A percentile compares a stretch with the other conserved stretches of the same genome.
Conservation (phyloP, 2,797 vertebrate species). For the Lacerta viridis region DNA sequence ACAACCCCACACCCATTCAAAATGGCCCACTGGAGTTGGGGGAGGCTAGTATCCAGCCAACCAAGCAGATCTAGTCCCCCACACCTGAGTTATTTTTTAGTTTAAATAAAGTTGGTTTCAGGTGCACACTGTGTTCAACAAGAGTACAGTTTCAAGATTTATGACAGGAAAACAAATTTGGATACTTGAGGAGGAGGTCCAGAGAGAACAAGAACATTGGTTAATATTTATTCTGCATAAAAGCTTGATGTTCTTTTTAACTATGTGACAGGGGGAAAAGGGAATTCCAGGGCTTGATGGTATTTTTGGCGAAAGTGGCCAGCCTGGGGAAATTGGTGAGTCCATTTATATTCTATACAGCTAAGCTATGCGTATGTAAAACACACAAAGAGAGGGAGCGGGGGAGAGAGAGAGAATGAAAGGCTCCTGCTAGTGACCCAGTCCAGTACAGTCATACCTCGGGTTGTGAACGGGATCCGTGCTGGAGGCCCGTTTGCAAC, state of each 20-base stretch:
- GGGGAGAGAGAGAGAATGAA: no score
- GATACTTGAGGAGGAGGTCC: background rate
- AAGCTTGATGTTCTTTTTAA: conserved; percentile 52
- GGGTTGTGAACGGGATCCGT: no score
- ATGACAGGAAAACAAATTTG: background rate
- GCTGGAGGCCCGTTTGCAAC: no score
- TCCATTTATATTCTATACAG: conserved; percentile 20
- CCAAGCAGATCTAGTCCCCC: no score
- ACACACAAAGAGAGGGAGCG: background rate
- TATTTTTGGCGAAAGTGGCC: conserved; percentile 83
- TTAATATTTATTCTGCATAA: conserved; percentile 5
- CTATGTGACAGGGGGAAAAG: conserved; percentile 83
- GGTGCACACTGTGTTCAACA: background rate
- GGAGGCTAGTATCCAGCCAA: no score
- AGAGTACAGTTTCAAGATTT: background rate
- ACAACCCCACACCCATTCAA: no score
- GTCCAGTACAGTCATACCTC: no score
- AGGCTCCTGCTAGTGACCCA: no score
- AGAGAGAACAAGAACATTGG: background rate
- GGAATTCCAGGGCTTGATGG: conserved; percentile 87
- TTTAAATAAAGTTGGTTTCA: background rate
- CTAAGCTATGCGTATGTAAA: background rate
- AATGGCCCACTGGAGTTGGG: no score
- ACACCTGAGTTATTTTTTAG: background rate
- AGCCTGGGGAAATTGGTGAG: conserved; percentile 80